A percentile compares a stretch with the other conserved stretches of the same genome.
Evolutionary conservation across 2,888 invertebrate species (phyloP).

Genomic region (Erebia epiphron): DNA sequence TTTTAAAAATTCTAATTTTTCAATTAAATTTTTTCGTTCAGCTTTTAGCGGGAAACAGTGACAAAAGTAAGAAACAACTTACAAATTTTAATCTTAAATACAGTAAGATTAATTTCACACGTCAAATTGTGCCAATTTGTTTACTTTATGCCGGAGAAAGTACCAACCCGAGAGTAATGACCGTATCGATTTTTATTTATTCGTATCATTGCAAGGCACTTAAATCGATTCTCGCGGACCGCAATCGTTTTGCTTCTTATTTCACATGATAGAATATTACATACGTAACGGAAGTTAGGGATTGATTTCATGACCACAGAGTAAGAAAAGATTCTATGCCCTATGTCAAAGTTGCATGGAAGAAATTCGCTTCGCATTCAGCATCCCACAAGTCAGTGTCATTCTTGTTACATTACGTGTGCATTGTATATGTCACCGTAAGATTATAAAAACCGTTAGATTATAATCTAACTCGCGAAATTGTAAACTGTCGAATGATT

Average conservation of each 20-base stretch:
- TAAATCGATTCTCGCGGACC: conserved; percentile 65
- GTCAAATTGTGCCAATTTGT: conserved; percentile 42
- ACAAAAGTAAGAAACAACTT: conserved; percentile 13
- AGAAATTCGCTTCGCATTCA: too few relatives aligned
- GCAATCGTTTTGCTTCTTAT: conserved; percentile 63
- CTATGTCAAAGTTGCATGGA: too few relatives aligned
- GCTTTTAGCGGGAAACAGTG: background rate
- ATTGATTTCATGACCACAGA: conserved; percentile 50
- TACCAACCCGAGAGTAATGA: conserved; percentile 45
- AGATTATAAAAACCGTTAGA: too few relatives aligned
- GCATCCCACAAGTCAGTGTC: too few relatives aligned
- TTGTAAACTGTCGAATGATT: too few relatives aligned
- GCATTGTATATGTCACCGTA: too few relatives aligned
- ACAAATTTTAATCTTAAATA: conserved; percentile 32
- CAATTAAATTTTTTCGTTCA: background rate
- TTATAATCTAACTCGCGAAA: too few relatives aligned
- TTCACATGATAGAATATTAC: conserved; percentile 64
- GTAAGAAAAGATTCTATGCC: conserved; percentile 11
- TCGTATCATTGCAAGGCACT: conserved; percentile 55
- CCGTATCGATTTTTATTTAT: conserved; percentile 64
- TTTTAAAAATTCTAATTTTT: background rate
- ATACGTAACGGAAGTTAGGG: conserved; percentile 62
- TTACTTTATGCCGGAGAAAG: conserved; percentile 48
- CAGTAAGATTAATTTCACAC: conserved; percentile 48
- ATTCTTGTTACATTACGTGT: too few relatives aligned